These are phyloP conservation scores for Emys orbicularis DNA, from an alignment of 2,797 vertebrate species.

Conservation along the genomic window DNA sequence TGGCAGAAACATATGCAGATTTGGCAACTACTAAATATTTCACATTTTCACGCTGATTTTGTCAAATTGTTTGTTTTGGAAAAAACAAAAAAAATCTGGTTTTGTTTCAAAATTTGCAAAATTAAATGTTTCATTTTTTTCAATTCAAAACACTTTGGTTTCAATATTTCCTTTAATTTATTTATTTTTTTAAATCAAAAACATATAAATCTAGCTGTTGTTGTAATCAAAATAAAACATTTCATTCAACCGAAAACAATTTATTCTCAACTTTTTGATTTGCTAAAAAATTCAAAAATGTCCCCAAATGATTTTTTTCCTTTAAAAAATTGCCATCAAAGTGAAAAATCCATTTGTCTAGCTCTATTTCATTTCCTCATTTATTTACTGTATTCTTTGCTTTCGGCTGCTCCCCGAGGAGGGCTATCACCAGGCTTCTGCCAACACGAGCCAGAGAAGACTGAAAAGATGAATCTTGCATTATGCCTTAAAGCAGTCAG, in stretches of 20 bases:
- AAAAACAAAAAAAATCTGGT: background rate
- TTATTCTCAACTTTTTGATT: background rate
- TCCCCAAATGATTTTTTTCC: too few species aligned
- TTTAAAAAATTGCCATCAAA: background rate
- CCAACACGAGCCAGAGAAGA: background rate
- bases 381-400: background rate
- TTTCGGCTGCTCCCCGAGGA: background rate
- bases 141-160: background rate
- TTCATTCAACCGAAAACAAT: background rate
- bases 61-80: background rate
- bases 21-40: background rate
- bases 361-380: background rate
- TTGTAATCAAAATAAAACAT: background rate
- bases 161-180: background rate
- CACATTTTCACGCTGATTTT: background rate
- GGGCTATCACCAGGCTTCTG: background rate
- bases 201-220: too few species aligned
- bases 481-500: background rate
- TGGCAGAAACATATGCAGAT: background rate
- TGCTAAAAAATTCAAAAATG: too few species aligned
- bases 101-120: background rate
- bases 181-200: background rate
- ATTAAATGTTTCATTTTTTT: background rate
- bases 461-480: background rate
- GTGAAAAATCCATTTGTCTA: background rate